Evolutionary conservation across 2,888 invertebrate species (phyloP), one percentile per base, ranked within the genome.

Genomic region (Acutogordius australiensis): DNA sequence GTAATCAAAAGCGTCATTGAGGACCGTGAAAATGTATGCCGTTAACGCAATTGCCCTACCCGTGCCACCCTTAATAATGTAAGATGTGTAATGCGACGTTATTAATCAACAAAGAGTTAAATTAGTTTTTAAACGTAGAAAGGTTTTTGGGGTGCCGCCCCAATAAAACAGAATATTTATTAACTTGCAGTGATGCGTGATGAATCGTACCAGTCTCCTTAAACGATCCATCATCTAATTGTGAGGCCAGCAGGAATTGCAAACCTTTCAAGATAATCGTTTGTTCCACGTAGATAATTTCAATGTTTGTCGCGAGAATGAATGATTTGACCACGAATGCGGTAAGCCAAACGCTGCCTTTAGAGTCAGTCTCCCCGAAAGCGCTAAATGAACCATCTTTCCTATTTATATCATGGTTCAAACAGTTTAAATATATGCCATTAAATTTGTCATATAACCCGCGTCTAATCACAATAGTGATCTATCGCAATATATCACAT

Each of bases 371-470:
- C 66, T 77, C 72, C 21, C 84, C 85, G 68, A 85, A 86, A 64
- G 85, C 78, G 71, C 82, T 78, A 71, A 90, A 94, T 0, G 88
- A 88, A 0, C 88, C 87, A 69, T 90, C 88, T 0, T 74, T 68
- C 63, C 82, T 80, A n/a, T n/a, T n/a, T n/a, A n/a, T n/a, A n/a
- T 61, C 80, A 79, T n/a, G n/a, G n/a, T n/a, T n/a, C 71, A 82
- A 94, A 1, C 81, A n/a, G 84, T 68, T 91, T 76, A 67, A 94
- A n/a, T n/a, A n/a, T n/a, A n/a, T n/a, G n/a, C n/a, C n/a, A n/a
- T n/a, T n/a, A n/a, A n/a, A n/a, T n/a, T n/a, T n/a, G n/a, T n/a
- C n/a, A n/a, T n/a, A n/a, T n/a, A n/a, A n/a, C n/a, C n/a, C n/a
- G n/a, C n/a, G n/a, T n/a, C n/a, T n/a, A n/a, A n/a, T n/a, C n/a